Base-by-base conservation (phyloP, 2,797 vertebrate genomes). In the Enteromius viviparus region DNA sequence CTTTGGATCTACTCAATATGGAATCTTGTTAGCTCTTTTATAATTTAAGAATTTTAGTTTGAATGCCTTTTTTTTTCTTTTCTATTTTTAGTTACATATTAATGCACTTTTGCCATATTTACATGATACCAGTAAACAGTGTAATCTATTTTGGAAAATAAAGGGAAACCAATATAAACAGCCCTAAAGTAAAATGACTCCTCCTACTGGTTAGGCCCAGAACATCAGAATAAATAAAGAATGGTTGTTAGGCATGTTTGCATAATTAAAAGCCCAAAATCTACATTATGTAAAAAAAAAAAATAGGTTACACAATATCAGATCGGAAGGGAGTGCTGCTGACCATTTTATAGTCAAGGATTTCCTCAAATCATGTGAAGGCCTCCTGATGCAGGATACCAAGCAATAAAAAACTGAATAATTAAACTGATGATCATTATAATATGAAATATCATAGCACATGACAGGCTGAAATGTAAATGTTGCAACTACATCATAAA, bases 171-270 rank as follows among this genome's bases (percentile, higher is more conserved):
- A 37, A 68, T n/a, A 78, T 23, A 65, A 78, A 65, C 17, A 23
- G 51, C 78, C 70, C 26, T 29, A 47, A 74, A 78, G 72, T 34
- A 78, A 84, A 74, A 55, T 69, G 65, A 85, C 70, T 75, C 83
- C 83, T 85, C 83, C 71, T 82, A 76, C 82, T 82, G 86, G 76
- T 69, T 32, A 60, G 29, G 60, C 74, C 80, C 42, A 81, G 83
- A 79, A 75, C 80, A 74, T 80, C 80, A 45, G 69, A 74, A 84
- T 66, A 79, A 87, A 87, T 71, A 64, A 74, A 68, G 11, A 81
- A 47, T 2, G 47, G 64, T 68, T 81, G 64, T 70, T 23, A 82
- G 68, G 34, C 37, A 65, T 55, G 64, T 71, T 69, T 5, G 42
- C 47, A 29, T 75, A 62, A n/a, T 65, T 58, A 65, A 83, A 80